phyloP scores from a whole-genome alignment of 2,113 vertebrate species.

The Pithys albifrons region DNA sequence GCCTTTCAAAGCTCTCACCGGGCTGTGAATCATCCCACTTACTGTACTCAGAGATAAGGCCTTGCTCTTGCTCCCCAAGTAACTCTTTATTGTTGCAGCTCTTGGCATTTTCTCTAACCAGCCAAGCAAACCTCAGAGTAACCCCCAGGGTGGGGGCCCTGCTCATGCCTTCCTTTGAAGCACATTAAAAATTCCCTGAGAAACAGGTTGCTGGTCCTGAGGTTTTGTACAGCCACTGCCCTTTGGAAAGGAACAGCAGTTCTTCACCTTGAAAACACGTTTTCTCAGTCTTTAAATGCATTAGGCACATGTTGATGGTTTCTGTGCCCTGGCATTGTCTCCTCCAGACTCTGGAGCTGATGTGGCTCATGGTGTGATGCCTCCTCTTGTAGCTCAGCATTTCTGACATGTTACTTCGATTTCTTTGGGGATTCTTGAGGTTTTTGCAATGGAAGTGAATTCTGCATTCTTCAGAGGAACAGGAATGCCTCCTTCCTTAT shows the following conservation, averaged over 20 bases:
- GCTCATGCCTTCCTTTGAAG: fast-evolving
- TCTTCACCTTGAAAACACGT: neutral
- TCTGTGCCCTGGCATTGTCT: neutral
- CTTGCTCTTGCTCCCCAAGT: neutral
- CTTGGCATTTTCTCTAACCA: neutral
- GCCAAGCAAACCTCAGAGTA: neutral
- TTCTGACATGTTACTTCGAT: neutral
- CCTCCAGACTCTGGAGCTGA: fast-evolving
- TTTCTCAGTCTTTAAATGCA: neutral
- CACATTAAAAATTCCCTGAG: neutral
- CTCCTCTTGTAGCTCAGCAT: neutral
- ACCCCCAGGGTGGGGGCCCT: neutral
- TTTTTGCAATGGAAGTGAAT: neutral
- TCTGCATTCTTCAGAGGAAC: neutral
- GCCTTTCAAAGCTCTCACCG: neutral
- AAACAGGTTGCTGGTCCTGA: fast-evolving
- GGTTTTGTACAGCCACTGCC: neutral
- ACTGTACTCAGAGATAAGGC: neutral
- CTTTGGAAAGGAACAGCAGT: neutral
- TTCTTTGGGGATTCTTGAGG: neutral
- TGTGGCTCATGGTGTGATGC: neutral
- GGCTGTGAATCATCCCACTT: neutral
- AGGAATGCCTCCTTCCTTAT: neutral
- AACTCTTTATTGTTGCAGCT: neutral
- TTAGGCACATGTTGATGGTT: neutral